A percentile compares a stretch with the other conserved stretches of the same genome.
Evolutionary conservation across 1,140 invertebrate species (phyloP).

Genomic region (Onthophagus taurus): DNA sequence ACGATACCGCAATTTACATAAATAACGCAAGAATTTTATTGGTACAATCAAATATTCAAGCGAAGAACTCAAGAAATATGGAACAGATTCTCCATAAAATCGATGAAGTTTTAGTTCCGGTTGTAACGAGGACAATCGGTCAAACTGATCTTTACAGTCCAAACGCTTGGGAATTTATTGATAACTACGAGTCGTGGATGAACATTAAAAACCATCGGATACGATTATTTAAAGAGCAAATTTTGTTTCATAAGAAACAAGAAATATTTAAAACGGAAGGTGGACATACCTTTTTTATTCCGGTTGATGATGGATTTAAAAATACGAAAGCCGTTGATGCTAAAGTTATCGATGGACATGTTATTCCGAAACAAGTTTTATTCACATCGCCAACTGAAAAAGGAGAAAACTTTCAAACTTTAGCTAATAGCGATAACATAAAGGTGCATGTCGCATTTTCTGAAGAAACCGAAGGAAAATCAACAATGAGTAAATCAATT

Average conservation of each 20-base stretch:
- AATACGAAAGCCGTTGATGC: constrained; percentile 64
- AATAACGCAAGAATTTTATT: constrained; percentile 69
- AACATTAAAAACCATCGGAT: constrained; percentile 54
- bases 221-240: constrained; percentile 42
- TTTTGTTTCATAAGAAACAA: constrained; percentile 46
- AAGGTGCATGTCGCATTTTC: constrained; percentile 69
- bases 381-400: constrained; percentile 72
- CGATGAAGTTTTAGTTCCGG: constrained; percentile 68
- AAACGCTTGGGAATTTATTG: constrained; percentile 66
- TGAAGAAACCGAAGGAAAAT: constrained; percentile 28
- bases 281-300: constrained; percentile 78
- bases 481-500: constrained; percentile 9
- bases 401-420: constrained; percentile 59
- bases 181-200: constrained; percentile 62
- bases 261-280: constrained; percentile 67
- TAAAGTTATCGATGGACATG: constrained; percentile 81
- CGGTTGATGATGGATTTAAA: constrained; percentile 81
- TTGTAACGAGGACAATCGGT: constrained; percentile 47
- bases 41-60: constrained; percentile 57
- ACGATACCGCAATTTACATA: constrained; percentile 62
- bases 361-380: constrained; percentile 77
- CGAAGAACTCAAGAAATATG: constrained; percentile 42
- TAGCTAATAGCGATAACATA: constrained; percentile 71
- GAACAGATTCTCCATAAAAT: constrained; percentile 72
- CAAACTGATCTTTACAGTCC: constrained; percentile 61